phyloP scores from a whole-genome alignment of 2,888 invertebrate genomes.

The Cosmia trapezina region DNA sequence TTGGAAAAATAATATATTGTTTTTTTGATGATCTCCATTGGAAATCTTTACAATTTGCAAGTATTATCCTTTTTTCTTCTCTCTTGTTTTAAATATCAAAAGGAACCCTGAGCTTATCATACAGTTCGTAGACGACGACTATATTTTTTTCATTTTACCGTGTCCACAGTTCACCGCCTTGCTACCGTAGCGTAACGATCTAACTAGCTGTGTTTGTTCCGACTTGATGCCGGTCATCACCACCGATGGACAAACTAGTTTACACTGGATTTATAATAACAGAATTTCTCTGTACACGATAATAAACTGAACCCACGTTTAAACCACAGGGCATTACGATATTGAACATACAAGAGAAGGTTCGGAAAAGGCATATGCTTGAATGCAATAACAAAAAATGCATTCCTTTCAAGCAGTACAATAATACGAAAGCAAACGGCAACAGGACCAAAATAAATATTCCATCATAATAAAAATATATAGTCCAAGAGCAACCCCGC shows the following conservation, averaged over 20 bases:
- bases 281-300: background rate
- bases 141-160: constrained; percentile 19
- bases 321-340: background rate
- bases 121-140: constrained; percentile 29
- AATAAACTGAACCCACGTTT: background rate
- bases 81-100: background rate
- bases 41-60: background rate
- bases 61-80: too few relatives aligned
- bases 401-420: background rate
- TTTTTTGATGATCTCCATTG: too few relatives aligned
- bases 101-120: constrained; percentile 29
- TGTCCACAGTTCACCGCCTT: constrained; percentile 60
- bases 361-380: background rate
- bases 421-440: constrained; percentile 4
- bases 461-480: constrained; percentile 34
- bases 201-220: constrained; percentile 58
- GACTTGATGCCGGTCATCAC: constrained; percentile 39
- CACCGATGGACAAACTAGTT: constrained; percentile 26
- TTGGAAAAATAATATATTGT: background rate
- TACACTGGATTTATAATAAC: constrained; percentile 17
- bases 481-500: constrained; percentile 11
- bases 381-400: background rate
- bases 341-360: background rate
- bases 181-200: constrained; percentile 62
- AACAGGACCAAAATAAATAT: constrained; percentile 1